phyloP scores from a whole-genome alignment of 2,113 vertebrate genomes.

The Phaetusa simplex region DNA sequence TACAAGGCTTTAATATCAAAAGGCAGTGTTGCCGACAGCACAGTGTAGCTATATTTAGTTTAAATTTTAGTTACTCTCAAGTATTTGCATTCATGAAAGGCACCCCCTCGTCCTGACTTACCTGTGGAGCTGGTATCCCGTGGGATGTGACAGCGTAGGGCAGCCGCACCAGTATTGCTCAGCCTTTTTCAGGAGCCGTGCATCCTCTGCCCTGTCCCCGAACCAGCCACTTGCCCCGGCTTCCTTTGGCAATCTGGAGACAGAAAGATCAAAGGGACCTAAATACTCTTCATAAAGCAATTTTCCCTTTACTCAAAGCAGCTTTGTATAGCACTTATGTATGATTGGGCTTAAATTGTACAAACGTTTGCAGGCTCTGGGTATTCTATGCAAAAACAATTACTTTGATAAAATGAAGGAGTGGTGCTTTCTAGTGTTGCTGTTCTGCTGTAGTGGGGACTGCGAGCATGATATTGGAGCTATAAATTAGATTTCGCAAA shows the following conservation, averaged over 20 bases:
- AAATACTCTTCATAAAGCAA: not conserved
- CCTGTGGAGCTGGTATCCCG: not conserved
- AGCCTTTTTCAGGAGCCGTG: not conserved
- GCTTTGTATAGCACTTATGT: not conserved
- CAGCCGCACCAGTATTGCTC: not conserved
- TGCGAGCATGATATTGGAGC: not conserved
- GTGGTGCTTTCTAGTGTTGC: not conserved
- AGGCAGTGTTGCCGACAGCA: not conserved
- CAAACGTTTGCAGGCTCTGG: not conserved
- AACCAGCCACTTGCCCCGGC: not conserved
- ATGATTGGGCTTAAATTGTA: not conserved
- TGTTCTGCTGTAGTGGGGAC: not conserved
- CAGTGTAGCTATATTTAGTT: not conserved
- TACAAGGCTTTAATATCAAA: not conserved
- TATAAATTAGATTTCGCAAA: constrained; percentile 41
- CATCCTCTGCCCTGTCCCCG: not conserved
- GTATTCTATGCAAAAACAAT: not conserved
- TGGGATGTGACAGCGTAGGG: not conserved
- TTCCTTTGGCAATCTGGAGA: not conserved
- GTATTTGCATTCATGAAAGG: not conserved
- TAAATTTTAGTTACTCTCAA: not conserved
- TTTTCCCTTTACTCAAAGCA: constrained; percentile 27
- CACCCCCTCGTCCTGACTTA: not conserved
- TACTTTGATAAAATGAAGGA: not conserved
- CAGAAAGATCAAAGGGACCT: not conserved